Conservation (phyloP, 2,113 vertebrate species). For the Corythaixoides concolor region DNA sequence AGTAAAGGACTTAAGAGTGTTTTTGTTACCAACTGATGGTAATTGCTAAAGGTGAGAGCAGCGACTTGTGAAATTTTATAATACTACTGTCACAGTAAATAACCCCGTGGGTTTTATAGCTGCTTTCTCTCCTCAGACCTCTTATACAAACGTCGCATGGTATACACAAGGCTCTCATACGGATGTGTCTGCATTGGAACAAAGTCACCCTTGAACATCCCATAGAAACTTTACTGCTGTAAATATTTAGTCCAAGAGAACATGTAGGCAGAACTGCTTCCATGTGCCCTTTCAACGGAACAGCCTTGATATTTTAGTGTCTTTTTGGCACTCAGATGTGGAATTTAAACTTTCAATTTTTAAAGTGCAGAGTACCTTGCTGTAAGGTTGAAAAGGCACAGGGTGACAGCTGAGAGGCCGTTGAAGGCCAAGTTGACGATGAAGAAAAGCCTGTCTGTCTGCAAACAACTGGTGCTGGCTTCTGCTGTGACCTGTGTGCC, state of each 20-base stretch:
- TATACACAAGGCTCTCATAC: not conserved
- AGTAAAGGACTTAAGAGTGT: not conserved
- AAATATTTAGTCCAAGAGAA: not conserved
- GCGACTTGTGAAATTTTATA: not conserved
- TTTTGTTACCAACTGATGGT: not conserved
- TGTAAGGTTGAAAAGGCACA: not conserved
- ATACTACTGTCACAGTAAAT: not conserved
- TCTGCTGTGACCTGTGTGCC: rapidly evolving
- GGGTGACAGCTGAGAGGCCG: not conserved
- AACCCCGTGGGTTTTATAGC: not conserved
- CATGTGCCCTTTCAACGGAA: not conserved
- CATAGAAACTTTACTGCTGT: not conserved
- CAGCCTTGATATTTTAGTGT: not conserved
- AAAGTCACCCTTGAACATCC: not conserved
- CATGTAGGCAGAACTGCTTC: not conserved
- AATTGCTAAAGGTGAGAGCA: not conserved
- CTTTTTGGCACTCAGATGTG: not conserved
- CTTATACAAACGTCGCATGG: not conserved
- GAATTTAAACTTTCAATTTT: not conserved
- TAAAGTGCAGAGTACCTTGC: not conserved
- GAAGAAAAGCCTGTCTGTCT: not conserved
- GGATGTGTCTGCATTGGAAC: not conserved
- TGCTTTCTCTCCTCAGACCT: not conserved
- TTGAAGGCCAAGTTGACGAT: not conserved
- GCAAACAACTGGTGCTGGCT: not conserved